phyloP scores from a whole-genome alignment of 2,797 vertebrate species.

The Enteromius viviparus region DNA sequence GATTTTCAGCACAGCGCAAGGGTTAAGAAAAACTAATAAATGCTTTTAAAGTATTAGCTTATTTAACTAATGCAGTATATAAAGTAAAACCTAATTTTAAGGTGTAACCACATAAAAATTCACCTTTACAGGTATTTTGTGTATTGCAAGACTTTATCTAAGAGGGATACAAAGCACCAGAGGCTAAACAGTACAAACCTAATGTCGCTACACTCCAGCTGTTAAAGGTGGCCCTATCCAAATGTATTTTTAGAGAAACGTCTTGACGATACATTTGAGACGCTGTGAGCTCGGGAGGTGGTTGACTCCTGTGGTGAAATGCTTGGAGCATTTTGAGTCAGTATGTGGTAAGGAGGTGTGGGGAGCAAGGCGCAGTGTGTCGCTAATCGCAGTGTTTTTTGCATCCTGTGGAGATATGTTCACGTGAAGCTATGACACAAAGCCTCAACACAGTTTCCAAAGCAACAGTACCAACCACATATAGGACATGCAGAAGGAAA shows the following conservation, averaged over 20 bases:
- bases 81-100: not conserved
- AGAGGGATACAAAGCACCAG: conserved; percentile 31
- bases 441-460: conserved; percentile 40
- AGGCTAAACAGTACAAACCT: conserved; percentile 21
- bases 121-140: conserved; percentile 4
- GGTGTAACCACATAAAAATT: not conserved
- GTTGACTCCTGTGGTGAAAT: conserved; percentile 47
- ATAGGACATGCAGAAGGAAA: not conserved
- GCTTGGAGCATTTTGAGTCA: conserved; percentile 42
- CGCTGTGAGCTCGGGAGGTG: conserved; percentile 33
- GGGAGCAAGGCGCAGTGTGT: conserved; percentile 51
- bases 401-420: conserved; percentile 26
- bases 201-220: conserved; percentile 18
- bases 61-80: not conserved
- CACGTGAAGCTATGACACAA: conserved; percentile 26
- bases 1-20: not conserved
- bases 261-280: conserved; percentile 37
- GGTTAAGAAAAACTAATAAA: not conserved
- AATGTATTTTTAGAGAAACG: conserved; percentile 37
- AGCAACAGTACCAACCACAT: conserved; percentile 21
- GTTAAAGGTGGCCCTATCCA: conserved; percentile 38
- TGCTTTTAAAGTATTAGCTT: not conserved
- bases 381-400: conserved; percentile 57
- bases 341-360: conserved; percentile 42
- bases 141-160: conserved; percentile 23